Evolutionary conservation across 2,888 invertebrate species (phyloP).

Genomic region (Carpatolechia fugitivella): DNA sequence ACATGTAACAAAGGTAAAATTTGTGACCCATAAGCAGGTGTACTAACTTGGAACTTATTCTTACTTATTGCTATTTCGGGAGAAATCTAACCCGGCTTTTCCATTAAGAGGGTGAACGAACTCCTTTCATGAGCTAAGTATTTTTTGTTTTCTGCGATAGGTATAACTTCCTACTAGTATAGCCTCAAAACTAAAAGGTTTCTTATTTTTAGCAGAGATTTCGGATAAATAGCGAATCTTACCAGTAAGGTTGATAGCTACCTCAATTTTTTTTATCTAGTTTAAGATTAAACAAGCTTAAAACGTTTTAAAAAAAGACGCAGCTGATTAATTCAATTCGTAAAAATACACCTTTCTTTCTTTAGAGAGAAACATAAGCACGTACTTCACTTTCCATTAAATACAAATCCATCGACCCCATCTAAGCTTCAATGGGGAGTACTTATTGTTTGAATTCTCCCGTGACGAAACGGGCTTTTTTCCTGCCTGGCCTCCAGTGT

Average conservation of each 20-base stretch:
- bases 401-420: background rate
- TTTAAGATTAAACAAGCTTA: no score
- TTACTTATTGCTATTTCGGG: background rate
- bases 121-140: background rate
- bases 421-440: background rate
- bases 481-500: background rate
- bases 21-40: no score
- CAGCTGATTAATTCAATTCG: background rate
- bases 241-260: no score
- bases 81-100: background rate
- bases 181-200: no score
- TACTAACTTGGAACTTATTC: background rate
- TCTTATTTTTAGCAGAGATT: no score
- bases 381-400: constrained; percentile 12
- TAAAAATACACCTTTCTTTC: no score
- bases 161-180: no score
- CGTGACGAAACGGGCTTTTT: constrained; percentile 5
- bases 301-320: no score
- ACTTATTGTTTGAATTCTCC: background rate
- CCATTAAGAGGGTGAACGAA: background rate
- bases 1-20: no score
- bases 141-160: no score
- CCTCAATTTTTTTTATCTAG: no score
- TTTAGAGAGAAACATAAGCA: background rate
- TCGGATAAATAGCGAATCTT: no score